Evolutionary conservation across 2,888 invertebrate species (phyloP), one percentile per base, ranked within the genome.

Genomic region (Drosophila borborema): DNA sequence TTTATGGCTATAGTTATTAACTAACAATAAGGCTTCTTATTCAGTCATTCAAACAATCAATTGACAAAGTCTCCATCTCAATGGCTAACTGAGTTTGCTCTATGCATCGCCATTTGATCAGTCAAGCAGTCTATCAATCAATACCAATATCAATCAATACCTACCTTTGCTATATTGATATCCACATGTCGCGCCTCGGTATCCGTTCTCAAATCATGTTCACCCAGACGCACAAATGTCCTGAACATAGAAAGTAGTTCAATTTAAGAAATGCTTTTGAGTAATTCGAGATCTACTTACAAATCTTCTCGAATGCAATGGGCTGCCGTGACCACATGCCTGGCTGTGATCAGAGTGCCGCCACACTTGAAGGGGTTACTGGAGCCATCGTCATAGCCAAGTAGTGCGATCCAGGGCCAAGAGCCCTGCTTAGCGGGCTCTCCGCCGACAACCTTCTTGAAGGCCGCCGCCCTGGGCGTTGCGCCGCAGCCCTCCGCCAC

Each of bases 371-470:
- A 93, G 0, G 91, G 87, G 6, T 28, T 28, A 6, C 28, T 28
- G 1, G 75, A 89, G 82, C 93, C 92, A 64, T 91, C 92, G 73
- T 93, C 94, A 90, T 96, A 97, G 0, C 97, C 97, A 43, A 97
- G 93, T 4, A 96, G 94, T 0, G 95, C 95, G 81, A 97, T 94
- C 97, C 97, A 97, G 0, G 97, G 97, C 95, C 96, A 97, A 59
- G 96, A 95, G 23, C 96, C 97, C 71, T 95, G 92, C 58, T 94
- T 93, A 7, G 96, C 96, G 10, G 95, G 94, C 0, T 94, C 92
- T 0, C 97, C 97, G 8, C 96, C 96, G 1, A 97, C 96, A 2
- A 97, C 95, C 79, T 95, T 94, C 40, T 94, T 93, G 82, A 94
- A 94, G 0, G 94, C 89, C 0, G 93, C 93, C 73, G 94, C 89